Percentiles rank a stretch among this genome's conserved stretches.
Conservation (phyloP, 1,140 invertebrate genomes). For the Atta colombica region DNA sequence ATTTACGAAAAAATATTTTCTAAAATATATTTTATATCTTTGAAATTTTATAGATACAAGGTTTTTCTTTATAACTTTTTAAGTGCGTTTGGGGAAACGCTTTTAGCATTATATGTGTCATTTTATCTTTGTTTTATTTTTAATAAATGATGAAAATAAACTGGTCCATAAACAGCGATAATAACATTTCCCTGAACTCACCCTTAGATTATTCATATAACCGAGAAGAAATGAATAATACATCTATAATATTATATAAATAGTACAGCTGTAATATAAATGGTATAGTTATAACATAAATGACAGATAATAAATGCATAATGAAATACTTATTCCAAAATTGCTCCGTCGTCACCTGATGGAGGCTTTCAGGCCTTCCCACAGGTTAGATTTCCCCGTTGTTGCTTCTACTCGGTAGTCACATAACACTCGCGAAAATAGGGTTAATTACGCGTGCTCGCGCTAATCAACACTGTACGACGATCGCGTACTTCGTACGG, state of each 20-base stretch:
- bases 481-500: slow-evolving; percentile 19
- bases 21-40: not conserved
- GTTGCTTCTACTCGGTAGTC: not conserved
- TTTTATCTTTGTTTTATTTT: too few species aligned
- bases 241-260: not conserved
- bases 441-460: slow-evolving; percentile 5
- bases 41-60: not conserved
- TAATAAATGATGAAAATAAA: too few species aligned
- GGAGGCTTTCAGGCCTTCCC: not conserved
- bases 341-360: not conserved
- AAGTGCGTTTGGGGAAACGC: not conserved
- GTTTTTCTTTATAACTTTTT: not conserved
- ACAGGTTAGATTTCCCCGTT: not conserved
- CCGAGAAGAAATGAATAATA: not conserved
- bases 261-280: not conserved
- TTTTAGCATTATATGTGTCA: too few species aligned
- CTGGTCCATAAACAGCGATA: too few species aligned
- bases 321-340: not conserved
- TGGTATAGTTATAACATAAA: not conserved
- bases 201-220: not conserved
- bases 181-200: too few species aligned
- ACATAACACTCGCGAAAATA: slow-evolving; percentile 13
- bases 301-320: too few species aligned
- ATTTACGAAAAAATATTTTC: not conserved
- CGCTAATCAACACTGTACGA: not conserved